Evolutionary conservation across 2,888 invertebrate genomes (phyloP).

Genomic region (Zaprionus bogoriensis): DNA sequence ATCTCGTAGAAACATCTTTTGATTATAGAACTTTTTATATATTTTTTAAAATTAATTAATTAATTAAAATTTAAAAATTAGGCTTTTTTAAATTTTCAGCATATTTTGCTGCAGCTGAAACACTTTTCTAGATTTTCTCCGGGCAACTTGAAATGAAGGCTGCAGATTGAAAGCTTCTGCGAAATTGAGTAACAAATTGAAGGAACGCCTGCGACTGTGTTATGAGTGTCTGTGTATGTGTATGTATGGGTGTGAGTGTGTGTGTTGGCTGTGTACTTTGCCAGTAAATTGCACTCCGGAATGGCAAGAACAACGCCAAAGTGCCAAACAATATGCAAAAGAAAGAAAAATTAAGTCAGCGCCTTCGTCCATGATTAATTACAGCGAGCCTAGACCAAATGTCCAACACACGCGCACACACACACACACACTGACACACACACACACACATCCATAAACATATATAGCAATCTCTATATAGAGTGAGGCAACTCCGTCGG

Average conservation of each 20-base stretch:
- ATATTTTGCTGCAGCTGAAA: background rate
- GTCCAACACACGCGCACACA: conserved; percentile 21
- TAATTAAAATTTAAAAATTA: no score
- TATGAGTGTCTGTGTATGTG: no score
- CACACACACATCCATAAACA: background rate
- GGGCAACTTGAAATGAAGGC: background rate
- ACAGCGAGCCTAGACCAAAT: conserved; percentile 52
- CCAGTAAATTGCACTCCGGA: conserved; percentile 21
- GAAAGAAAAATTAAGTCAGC: conserved; percentile 68
- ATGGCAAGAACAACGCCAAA: conserved; percentile 10
- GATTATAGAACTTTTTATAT: no score
- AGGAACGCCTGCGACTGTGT: background rate
- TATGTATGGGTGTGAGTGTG: background rate
- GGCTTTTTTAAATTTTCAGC: no score
- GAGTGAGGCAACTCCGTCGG: conserved; percentile 18
- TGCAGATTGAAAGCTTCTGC: background rate
- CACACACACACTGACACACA: conserved; percentile 1
- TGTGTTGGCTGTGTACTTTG: background rate
- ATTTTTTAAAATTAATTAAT: no score
- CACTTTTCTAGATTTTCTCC: background rate
- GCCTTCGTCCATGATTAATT: conserved; percentile 72
- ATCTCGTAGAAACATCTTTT: no score
- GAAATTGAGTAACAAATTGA: background rate
- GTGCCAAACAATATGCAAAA: conserved; percentile 48
- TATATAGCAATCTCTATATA: background rate